These are phyloP conservation scores for Cataglyphis hispanica DNA, from an alignment of 1,140 invertebrate species.

Conservation along the genomic window DNA sequence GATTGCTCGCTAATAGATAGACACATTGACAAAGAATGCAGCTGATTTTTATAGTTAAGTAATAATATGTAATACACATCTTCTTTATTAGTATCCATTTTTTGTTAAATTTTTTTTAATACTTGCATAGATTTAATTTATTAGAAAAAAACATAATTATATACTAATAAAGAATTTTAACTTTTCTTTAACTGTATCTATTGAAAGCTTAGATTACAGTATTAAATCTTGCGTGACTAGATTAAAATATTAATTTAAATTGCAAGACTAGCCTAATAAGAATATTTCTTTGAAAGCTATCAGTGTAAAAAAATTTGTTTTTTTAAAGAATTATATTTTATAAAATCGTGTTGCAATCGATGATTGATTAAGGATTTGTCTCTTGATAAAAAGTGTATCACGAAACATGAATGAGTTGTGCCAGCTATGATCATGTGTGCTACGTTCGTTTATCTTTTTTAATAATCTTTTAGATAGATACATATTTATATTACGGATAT, in stretches of 20 bases:
- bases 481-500: constrained; percentile 30
- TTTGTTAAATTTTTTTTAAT: not conserved
- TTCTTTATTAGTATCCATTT: constrained; percentile 25
- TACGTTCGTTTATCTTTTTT: constrained; percentile 27
- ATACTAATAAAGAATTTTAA: not conserved
- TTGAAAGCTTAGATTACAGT: not conserved
- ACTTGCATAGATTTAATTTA: constrained; percentile 4
- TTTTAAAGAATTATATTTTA: not conserved
- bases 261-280: not conserved
- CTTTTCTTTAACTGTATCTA: not conserved
- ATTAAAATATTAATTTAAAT: not conserved
- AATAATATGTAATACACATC: not conserved
- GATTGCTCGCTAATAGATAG: constrained; percentile 19
- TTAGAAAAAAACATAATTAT: not conserved
- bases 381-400: not conserved
- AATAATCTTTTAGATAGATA: constrained; percentile 34
- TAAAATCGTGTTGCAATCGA: not conserved
- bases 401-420: constrained; percentile 27
- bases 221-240: not conserved
- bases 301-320: constrained; percentile 1
- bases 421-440: not conserved
- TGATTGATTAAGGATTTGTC: constrained; percentile 17
- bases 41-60: constrained; percentile 25
- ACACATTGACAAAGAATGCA: not conserved
- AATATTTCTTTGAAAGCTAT: not conserved